phyloP scores from a whole-genome alignment of 2,113 vertebrate genomes.

The Paratilapia polleni region DNA sequence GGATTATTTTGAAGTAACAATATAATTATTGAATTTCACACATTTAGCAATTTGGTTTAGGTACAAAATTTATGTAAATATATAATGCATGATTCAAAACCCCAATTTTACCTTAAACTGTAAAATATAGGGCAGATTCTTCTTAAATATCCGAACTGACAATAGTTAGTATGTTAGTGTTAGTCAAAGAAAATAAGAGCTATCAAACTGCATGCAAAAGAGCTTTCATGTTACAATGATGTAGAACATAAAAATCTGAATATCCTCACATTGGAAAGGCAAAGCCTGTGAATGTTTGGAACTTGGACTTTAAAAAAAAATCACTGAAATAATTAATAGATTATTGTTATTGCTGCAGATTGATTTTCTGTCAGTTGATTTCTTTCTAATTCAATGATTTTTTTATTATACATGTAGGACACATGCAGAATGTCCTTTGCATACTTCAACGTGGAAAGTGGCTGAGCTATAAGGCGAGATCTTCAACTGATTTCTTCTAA shows the following conservation, averaged over 20 bases:
- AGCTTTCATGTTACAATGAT: neutral
- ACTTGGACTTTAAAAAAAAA: neutral
- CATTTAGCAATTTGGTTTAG: constrained; percentile 23
- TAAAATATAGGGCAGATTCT: neutral
- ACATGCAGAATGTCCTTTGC: constrained; percentile 33
- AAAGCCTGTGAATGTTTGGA: neutral
- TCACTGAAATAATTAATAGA: neutral
- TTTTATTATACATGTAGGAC: constrained; percentile 27
- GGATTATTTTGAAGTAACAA: constrained; percentile 11
- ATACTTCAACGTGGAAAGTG: constrained; percentile 49
- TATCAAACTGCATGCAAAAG: neutral
- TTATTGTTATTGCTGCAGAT: neutral
- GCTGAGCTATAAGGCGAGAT: constrained; percentile 30
- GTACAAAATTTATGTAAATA: neutral
- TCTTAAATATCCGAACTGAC: neutral
- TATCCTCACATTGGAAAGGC: neutral
- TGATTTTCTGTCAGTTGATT: neutral
- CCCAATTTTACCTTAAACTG: neutral
- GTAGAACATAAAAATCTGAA: neutral
- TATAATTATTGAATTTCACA: constrained; percentile 16
- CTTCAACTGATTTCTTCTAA: constrained; percentile 60
- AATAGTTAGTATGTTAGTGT: neutral
- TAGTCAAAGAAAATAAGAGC: too few relatives aligned
- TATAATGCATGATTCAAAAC: neutral
- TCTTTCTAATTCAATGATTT: neutral